Conservation (phyloP, 2,113 vertebrate species). For the Ophthalmotilapia sp. region DNA sequence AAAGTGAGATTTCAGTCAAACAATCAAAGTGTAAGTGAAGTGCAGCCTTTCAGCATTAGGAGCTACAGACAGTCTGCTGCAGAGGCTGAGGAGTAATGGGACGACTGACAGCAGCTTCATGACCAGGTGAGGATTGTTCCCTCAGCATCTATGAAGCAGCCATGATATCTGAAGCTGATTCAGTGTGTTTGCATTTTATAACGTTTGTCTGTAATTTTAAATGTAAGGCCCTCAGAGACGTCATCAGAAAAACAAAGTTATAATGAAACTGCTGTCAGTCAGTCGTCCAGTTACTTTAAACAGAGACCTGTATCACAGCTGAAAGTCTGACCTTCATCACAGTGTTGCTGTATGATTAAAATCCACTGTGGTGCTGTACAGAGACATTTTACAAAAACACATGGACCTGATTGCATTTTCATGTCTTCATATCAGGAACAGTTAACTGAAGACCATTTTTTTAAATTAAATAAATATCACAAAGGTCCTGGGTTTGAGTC, state of each 20-base stretch:
- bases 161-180: not conserved
- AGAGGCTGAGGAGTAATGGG: not conserved
- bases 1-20: not conserved
- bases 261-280: not conserved
- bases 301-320: not conserved
- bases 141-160: not conserved
- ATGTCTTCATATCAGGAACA: rapidly evolving
- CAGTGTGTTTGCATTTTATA: not conserved
- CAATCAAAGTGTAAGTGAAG: not conserved
- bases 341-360: not conserved
- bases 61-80: not conserved
- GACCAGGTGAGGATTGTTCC: not conserved
- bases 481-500: not conserved
- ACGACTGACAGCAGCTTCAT: not conserved
- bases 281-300: rapidly evolving
- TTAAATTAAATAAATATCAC: not conserved
- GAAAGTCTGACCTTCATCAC: not conserved
- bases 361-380: not conserved
- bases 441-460: not conserved
- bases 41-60: not conserved
- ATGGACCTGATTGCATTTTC: not conserved
- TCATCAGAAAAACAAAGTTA: not conserved
- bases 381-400: not conserved
- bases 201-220: rapidly evolving
- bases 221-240: rapidly evolving